These are phyloP conservation scores for Oplegnathus fasciatus DNA, from an alignment of 2,113 vertebrate genomes.

Conservation along the genomic window DNA sequence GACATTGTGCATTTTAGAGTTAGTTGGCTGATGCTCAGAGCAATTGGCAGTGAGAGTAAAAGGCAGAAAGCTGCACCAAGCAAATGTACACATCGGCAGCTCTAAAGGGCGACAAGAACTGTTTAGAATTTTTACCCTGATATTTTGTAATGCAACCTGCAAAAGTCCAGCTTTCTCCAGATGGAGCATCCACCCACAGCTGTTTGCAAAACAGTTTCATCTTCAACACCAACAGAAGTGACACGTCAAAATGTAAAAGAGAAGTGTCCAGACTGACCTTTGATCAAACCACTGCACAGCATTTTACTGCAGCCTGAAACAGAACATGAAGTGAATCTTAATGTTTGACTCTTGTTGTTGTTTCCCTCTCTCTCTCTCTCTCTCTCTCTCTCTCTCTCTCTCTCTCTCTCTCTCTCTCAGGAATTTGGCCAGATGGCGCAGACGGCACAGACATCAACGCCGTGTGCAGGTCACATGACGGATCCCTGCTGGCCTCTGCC, in stretches of 20 bases:
- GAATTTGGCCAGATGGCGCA: constrained; percentile 92
- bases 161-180: not conserved
- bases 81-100: not conserved
- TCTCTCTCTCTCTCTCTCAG: constrained; percentile 66
- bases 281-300: not conserved
- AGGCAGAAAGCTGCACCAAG: not conserved
- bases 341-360: not conserved
- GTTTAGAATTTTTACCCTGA: too few species aligned
- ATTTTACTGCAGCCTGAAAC: not conserved
- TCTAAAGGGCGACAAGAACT: too few species aligned
- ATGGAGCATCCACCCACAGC: not conserved
- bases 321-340: not conserved
- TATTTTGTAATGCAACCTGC: too few species aligned
- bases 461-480: constrained; percentile 88
- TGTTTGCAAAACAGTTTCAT: not conserved
- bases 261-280: not conserved
- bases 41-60: not conserved
- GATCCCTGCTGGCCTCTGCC: constrained; percentile 88
- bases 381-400: not conserved
- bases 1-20: not conserved
- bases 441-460: constrained; percentile 94
- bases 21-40: not conserved
- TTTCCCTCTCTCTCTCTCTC: not conserved
- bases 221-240: too few species aligned
- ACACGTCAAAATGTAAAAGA: too few species aligned